Conservation (phyloP, 2,797 vertebrate species). For the Alfaro cultratus region DNA sequence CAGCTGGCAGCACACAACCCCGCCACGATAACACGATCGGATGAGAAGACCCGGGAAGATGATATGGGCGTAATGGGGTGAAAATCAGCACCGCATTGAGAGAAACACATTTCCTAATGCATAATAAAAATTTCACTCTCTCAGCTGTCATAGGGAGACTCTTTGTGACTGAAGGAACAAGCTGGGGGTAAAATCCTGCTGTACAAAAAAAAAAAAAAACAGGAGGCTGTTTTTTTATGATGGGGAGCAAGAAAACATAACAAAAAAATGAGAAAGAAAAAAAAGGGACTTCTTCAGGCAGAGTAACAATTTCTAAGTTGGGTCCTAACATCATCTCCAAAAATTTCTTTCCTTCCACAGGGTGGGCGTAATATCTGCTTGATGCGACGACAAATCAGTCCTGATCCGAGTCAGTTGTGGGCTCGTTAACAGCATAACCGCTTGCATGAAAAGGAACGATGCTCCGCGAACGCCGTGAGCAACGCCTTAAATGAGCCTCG, state of each 20-base stretch:
- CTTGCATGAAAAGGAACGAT: conserved; percentile 35
- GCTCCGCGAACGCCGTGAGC: conserved; percentile 26
- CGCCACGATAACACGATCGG: conserved; percentile 59
- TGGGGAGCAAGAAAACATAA: background rate
- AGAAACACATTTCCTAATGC: conserved; percentile 65
- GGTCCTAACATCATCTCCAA: background rate
- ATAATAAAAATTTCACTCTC: conserved; percentile 71
- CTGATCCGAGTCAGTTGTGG: conserved; percentile 51
- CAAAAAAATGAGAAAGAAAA: background rate
- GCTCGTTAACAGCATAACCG: conserved; percentile 36
- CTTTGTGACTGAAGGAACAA: conserved; percentile 45
- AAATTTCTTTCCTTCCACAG: background rate
- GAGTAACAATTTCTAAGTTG: background rate
- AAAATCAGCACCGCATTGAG: conserved; percentile 56
- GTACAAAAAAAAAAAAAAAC: background rate
- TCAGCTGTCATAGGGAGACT: conserved; percentile 61
- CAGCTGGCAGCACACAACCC: conserved; percentile 50
- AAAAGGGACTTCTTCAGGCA: background rate
- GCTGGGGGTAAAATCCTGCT: conserved; percentile 50
- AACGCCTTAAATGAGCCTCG: conserved; percentile 26
- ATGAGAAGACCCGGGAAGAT: conserved; percentile 64
- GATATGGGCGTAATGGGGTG: conserved; percentile 69
- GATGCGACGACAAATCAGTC: conserved; percentile 48
- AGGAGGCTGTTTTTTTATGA: conserved; percentile 17
- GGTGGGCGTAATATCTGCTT: conserved; percentile 27